Base-by-base conservation (phyloP, 2,888 invertebrate genomes). In the Orthosia gothica region DNA sequence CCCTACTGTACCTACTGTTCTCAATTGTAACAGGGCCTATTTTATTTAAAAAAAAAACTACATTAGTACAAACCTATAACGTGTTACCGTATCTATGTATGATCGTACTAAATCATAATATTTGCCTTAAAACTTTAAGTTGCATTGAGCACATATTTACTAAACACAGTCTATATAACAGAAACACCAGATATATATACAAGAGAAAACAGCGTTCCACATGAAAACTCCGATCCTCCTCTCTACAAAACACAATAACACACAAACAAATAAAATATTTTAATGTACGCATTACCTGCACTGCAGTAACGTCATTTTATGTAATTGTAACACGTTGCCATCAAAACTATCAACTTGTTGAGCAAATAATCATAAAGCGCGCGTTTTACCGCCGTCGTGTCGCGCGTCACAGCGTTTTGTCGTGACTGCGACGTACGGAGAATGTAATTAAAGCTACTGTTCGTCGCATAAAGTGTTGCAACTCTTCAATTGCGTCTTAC, bases 361-460 rank as follows among this genome's bases (percentile, higher is more conserved):
- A 93, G 87, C 92, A 91, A 93, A 94, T 93, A 94, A 93, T 92
- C 92, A 93, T 94, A 94, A 94, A 94, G 88, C 83, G 88, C 80
- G 73, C 81, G 80, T 86, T 87, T 86, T 84, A 87, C 80, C 79
- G 62, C 62, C 82, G 76, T 64, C 58, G 68, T 59, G 77, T 75
- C 74, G 74, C 86, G 77, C 64, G 86, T 86, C 81, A 69, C 70
- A 67, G 86, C 84, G 81, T 87, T 87, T 84, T 79, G 88, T 85
- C 84, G 83, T 88, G 81, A 88, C 77, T 80, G 69, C 81, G 76
- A 81, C 86, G 81, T 86, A 83, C 82, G 77, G 79, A 68, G 79
- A 82, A 79, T 82, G 88, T 89, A 88, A 88, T 88, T 88, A 89
- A 87, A 87, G 74, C 76, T 58, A 78, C 79, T 82, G 81, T 76